Evolutionary conservation across 2,797 vertebrate species (phyloP).

Genomic region (Bovichtus variegatus): DNA sequence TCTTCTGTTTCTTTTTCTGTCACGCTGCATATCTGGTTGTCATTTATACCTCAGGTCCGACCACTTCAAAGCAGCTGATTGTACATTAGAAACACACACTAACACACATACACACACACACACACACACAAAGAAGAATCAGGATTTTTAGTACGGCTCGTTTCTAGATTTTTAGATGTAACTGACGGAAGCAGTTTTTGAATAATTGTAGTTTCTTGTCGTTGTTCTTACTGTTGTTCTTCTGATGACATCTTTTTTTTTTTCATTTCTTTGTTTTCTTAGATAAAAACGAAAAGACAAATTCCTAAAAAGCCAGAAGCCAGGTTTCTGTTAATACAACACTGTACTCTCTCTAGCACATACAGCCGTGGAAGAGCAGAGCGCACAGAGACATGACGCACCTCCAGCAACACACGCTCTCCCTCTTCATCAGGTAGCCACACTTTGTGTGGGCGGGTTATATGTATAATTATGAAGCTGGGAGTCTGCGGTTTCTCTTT

Average conservation of each 20-base stretch:
- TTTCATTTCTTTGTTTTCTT: constrained; percentile 54
- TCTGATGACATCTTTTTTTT: constrained; percentile 43
- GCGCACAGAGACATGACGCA: constrained; percentile 50
- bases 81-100: constrained; percentile 75
- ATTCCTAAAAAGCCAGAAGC: constrained; percentile 67
- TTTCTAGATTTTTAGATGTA: constrained; percentile 75
- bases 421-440: constrained; percentile 78
- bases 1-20: constrained; percentile 56
- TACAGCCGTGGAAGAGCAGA: constrained; percentile 67
- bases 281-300: constrained; percentile 33
- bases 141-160: constrained; percentile 79
- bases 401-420: constrained; percentile 55
- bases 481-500: constrained; percentile 74
- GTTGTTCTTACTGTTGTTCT: constrained; percentile 58
- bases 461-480: constrained; percentile 79
- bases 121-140: constrained; percentile 69
- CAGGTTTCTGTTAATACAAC: constrained; percentile 79
- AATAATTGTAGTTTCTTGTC: constrained; percentile 53
- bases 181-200: constrained; percentile 70
- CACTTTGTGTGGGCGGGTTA: constrained; percentile 75
- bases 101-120: constrained; percentile 29
- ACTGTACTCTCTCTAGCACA: constrained; percentile 78
- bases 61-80: constrained; percentile 87
- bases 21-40: constrained; percentile 83
- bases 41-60: constrained; percentile 87